Conservation (phyloP, 2,888 invertebrate genomes). For the Allygus modestus region DNA sequence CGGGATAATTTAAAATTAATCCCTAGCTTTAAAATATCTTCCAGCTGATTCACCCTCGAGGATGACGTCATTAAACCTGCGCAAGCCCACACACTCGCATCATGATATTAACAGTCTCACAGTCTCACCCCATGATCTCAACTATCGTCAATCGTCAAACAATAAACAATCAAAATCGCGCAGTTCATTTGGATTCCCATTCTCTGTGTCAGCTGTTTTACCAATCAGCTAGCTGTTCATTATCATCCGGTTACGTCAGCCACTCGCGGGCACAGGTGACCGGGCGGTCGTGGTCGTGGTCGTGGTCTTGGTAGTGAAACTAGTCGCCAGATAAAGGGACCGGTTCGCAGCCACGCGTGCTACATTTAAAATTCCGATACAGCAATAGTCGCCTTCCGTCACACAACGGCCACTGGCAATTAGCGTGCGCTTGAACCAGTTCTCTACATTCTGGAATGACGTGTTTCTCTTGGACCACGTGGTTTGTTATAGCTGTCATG, state of each 20-base stretch:
- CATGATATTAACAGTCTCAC: too few species aligned
- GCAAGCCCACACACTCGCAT: too few species aligned
- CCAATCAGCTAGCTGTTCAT: not conserved
- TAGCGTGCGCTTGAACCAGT: not conserved
- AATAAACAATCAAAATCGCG: too few species aligned
- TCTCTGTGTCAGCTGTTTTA: not conserved
- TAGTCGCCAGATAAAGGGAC: not conserved
- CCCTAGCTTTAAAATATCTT: too few species aligned
- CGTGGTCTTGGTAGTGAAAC: constrained; percentile 8
- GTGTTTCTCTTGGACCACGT: too few species aligned
- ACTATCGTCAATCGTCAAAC: too few species aligned
- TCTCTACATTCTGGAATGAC: not conserved
- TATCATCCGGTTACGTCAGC: not conserved
- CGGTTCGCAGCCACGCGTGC: not conserved
- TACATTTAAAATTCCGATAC: not conserved
- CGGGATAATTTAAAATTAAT: too few species aligned
- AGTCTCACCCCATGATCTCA: too few species aligned
- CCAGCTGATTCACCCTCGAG: too few species aligned
- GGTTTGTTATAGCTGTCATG: too few species aligned
- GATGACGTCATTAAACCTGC: too few species aligned
- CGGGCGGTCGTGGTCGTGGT: not conserved
- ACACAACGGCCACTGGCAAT: not conserved
- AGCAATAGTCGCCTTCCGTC: not conserved
- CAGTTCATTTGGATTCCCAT: too few species aligned
- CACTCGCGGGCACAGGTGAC: not conserved